phyloP scores from a whole-genome alignment of 2,888 invertebrate species.

The Sinhomidia bicolor region DNA sequence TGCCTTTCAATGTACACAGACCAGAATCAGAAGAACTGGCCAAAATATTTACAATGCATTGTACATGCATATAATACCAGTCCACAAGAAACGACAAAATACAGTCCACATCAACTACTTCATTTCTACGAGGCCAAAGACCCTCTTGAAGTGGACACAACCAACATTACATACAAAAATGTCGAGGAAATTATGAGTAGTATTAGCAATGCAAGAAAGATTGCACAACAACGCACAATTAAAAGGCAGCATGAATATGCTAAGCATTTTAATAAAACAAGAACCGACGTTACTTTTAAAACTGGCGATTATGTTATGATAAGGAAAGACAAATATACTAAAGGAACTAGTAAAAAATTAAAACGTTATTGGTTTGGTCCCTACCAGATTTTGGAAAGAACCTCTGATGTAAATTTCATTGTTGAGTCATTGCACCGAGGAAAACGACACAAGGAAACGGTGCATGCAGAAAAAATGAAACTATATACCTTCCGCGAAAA shows the following conservation, averaged over 20 bases:
- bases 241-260: not conserved
- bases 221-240: not conserved
- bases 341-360: not conserved
- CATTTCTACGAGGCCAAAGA: not conserved
- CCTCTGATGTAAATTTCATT: not conserved
- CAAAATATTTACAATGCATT: not conserved
- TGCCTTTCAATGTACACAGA: not conserved
- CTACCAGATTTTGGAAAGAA: not conserved
- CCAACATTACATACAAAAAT: not conserved
- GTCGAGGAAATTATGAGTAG: not conserved
- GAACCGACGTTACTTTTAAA: not conserved
- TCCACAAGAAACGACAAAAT: not conserved
- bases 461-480: conserved; percentile 18
- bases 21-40: not conserved
- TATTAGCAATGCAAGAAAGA: not conserved
- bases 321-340: not conserved
- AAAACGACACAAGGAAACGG: not conserved
- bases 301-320: not conserved
- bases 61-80: not conserved
- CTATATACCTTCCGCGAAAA: not conserved
- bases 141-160: not conserved
- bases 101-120: not conserved
- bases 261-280: not conserved
- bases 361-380: conserved; percentile 6
- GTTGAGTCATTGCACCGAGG: not conserved